Base-by-base conservation (phyloP, 2,888 invertebrate species). In the Diaphora mendica region DNA sequence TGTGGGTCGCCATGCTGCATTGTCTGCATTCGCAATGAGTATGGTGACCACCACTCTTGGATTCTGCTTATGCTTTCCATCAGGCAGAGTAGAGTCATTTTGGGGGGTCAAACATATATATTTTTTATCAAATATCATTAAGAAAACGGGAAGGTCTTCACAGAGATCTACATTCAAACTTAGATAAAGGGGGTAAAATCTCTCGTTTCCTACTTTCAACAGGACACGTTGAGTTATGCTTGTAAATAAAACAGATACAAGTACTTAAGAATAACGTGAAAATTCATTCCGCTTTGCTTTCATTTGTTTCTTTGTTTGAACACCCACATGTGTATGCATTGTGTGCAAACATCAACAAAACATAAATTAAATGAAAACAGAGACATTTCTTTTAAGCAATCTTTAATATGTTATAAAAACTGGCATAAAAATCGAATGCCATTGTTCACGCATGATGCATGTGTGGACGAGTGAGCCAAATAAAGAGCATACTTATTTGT, bases 281-380 rank as follows among this genome's bases (percentile, higher is more conserved):
- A 71, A 17, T 55, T 35, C 67, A 70, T 59, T 5, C 17, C 62
- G 9, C 39, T 39, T 11, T 30, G 59, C 65, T 72, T 23, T 26
- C 68, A 75, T 77, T 83, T 74, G 74, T 73, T 69, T 69, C 59
- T 62, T 72, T 64, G 51, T 68, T 51, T 64, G n/a, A 17, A 73
- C 73, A 82, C 74, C 75, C 65, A 75, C 42, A 68, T 64, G 68
- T 69, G 51, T 59, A 44, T 55, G 70, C 51, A 75, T 79, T 76
- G 72, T 75, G 69, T 62, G 67, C 23, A 62, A 72, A 64, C 48
- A 64, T 62, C 30, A 68, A 59, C 48, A 72, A 68, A 68, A 64
- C 30, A 17, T 30, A 62, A 62, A 17, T 30, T 62, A 48, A 64
- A 67, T 42, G 30, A 55, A 42, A 42, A 67, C 62, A 30, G 8